Evolutionary conservation across 2,888 invertebrate genomes (phyloP).

Genomic region (Proisotoma minuta): DNA sequence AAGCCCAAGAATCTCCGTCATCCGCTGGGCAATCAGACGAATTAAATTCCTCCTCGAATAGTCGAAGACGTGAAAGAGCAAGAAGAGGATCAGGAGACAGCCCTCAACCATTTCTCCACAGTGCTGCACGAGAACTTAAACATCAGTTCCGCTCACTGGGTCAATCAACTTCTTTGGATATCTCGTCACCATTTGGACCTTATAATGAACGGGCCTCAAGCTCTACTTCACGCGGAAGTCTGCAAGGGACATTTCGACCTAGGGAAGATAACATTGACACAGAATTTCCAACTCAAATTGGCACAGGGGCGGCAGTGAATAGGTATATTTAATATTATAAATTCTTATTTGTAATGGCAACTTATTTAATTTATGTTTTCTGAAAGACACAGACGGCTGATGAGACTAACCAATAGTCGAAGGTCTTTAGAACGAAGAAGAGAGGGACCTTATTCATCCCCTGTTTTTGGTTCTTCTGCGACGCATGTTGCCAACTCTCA

Average conservation of each 20-base stretch:
- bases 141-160: conserved; percentile 41
- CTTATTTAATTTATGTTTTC: no score
- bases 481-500: conserved; percentile 73
- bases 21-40: conserved; percentile 25
- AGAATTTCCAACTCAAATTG: conserved; percentile 38
- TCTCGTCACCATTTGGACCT: conserved; percentile 27
- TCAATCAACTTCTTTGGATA: conserved; percentile 42
- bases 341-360: no score
- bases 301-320: conserved; percentile 24
- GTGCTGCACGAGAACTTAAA: conserved; percentile 41
- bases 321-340: conserved; percentile 5
- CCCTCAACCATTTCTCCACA: conserved; percentile 38
- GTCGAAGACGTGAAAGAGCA: conserved; percentile 10
- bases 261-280: conserved; percentile 42
- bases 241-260: conserved; percentile 42
- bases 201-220: conserved; percentile 29
- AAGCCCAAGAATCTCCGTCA: conserved; percentile 45
- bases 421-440: conserved; percentile 41
- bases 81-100: conserved; percentile 9
- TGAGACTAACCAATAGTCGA: conserved; percentile 45
- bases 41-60: background rate
- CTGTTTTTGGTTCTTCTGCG: conserved; percentile 49
- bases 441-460: conserved; percentile 44
- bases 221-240: conserved; percentile 24
- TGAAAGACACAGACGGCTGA: conserved; percentile 44